phyloP scores from a whole-genome alignment of 1,140 invertebrate genomes.

The Tribolium madens region DNA sequence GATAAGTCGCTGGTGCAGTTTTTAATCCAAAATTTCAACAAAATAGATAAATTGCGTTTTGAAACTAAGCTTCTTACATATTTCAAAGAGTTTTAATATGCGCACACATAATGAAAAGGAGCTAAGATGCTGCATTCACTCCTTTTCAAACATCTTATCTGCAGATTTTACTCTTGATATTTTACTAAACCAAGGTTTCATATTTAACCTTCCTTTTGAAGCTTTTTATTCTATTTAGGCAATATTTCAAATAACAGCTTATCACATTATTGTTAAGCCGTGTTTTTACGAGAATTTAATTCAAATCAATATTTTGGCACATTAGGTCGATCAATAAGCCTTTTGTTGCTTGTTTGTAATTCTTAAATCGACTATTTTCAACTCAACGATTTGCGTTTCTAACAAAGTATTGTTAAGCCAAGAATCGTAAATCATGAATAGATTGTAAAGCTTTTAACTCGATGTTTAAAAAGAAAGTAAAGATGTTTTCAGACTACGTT shows the following conservation, averaged over 20 bases:
- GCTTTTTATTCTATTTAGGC: too few species aligned
- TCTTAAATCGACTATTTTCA: not conserved
- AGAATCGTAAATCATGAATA: conserved; percentile 19
- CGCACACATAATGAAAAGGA: not conserved
- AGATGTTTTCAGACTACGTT: too few species aligned
- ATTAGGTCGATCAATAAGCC: not conserved
- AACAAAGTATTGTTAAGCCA: conserved; percentile 6
- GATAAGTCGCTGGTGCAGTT: not conserved
- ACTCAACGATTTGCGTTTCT: conserved; percentile 14
- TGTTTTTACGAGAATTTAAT: not conserved
- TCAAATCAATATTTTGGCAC: not conserved
- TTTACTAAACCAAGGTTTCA: not conserved
- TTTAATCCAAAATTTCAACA: not conserved
- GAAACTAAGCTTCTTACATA: not conserved
- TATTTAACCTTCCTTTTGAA: not conserved
- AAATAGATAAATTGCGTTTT: not conserved
- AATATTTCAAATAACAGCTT: too few species aligned
- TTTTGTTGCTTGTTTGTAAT: not conserved
- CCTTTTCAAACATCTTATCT: not conserved
- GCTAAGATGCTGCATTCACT: not conserved
- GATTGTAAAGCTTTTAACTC: not conserved
- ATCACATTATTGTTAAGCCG: too few species aligned
- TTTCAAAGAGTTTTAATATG: not conserved
- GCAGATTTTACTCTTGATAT: not conserved
- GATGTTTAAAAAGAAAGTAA: not conserved